phyloP scores from a whole-genome alignment of 2,113 vertebrate genomes.

The Cynoglossus semilaevis region DNA sequence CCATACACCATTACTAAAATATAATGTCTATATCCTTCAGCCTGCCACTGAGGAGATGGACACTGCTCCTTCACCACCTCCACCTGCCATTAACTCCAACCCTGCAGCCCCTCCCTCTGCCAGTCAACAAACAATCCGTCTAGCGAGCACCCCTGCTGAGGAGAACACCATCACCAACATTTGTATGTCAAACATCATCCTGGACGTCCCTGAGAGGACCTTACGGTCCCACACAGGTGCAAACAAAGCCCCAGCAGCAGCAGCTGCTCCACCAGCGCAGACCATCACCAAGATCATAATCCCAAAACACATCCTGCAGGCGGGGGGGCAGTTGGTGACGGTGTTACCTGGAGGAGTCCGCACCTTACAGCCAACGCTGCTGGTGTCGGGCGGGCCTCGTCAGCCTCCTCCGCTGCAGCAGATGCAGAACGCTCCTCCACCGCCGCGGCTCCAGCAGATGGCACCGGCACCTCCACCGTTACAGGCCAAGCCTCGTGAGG shows the following conservation, averaged over 20 bases:
- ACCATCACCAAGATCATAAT: slow-evolving; percentile 86
- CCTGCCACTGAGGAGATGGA: slow-evolving; percentile 66
- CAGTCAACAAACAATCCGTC: slow-evolving; percentile 24
- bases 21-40: slow-evolving; percentile 27
- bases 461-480: slow-evolving; percentile 73
- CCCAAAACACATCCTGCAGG: slow-evolving; percentile 79
- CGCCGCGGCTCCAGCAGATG: slow-evolving; percentile 76
- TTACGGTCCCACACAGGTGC: slow-evolving; percentile 72
- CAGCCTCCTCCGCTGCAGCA: slow-evolving; percentile 84
- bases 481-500: slow-evolving; percentile 76
- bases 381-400: slow-evolving; percentile 59
- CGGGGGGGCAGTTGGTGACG: slow-evolving; percentile 78
- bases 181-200: slow-evolving; percentile 78
- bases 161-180: slow-evolving; percentile 79
- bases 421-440: slow-evolving; percentile 65
- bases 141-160: slow-evolving; percentile 42
- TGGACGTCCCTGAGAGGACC: slow-evolving; percentile 73
- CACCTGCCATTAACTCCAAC: slow-evolving; percentile 4
- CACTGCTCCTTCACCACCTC: slow-evolving; percentile 63
- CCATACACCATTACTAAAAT: neutral
- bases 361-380: slow-evolving; percentile 49
- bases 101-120: slow-evolving; percentile 17
- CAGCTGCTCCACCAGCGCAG: slow-evolving; percentile 56
- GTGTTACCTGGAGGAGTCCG: slow-evolving; percentile 77
- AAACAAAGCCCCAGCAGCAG: slow-evolving; percentile 41